A percentile compares a stretch with the other conserved stretches of the same genome.
Conservation (phyloP, 2,113 vertebrate genomes). For the Oryzias woworae region DNA sequence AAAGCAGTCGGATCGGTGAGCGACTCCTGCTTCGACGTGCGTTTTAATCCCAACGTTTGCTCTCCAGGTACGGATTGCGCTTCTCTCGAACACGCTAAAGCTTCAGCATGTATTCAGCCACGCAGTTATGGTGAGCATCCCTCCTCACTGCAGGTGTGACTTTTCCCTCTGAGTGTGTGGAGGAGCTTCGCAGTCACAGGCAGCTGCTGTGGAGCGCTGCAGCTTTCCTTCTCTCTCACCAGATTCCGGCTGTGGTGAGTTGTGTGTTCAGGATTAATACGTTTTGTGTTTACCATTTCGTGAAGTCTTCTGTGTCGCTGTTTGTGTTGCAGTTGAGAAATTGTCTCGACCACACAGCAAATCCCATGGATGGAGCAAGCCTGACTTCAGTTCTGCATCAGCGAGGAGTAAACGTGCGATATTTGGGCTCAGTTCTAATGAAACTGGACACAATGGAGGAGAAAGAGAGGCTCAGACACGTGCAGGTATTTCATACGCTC, state of each 20-base stretch:
- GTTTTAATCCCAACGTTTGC: slow-evolving; percentile 94
- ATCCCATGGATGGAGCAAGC: slow-evolving; percentile 89
- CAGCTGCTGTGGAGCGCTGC: slow-evolving; percentile 88
- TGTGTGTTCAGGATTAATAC: not conserved
- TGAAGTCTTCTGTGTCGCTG: slow-evolving; percentile 9
- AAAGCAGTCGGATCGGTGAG: slow-evolving; percentile 85
- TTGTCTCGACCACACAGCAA: slow-evolving; percentile 84
- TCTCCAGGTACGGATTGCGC: slow-evolving; percentile 80
- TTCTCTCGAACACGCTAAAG: slow-evolving; percentile 2
- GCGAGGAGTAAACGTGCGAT: slow-evolving; percentile 91
- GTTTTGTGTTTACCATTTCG: not conserved
- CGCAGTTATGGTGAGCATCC: slow-evolving; percentile 3
- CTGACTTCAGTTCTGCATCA: slow-evolving; percentile 89
- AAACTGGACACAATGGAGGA: slow-evolving; percentile 79
- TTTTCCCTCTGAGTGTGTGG: slow-evolving; percentile 81
- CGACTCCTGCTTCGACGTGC: slow-evolving; percentile 85
- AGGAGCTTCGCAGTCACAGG: slow-evolving; percentile 87
- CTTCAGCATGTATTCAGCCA: not conserved
- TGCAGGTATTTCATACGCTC: slow-evolving; percentile 74
- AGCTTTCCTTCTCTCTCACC: slow-evolving; percentile 86
- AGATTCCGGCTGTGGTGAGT: slow-evolving; percentile 92
- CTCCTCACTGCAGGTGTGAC: slow-evolving; percentile 78
- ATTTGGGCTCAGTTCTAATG: slow-evolving; percentile 84
- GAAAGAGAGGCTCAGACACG: slow-evolving; percentile 81
- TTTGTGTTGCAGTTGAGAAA: slow-evolving; percentile 82